These are phyloP conservation scores for Sternotherus odoratus DNA, from an alignment of 2,797 vertebrate genomes.

Conservation along the genomic window DNA sequence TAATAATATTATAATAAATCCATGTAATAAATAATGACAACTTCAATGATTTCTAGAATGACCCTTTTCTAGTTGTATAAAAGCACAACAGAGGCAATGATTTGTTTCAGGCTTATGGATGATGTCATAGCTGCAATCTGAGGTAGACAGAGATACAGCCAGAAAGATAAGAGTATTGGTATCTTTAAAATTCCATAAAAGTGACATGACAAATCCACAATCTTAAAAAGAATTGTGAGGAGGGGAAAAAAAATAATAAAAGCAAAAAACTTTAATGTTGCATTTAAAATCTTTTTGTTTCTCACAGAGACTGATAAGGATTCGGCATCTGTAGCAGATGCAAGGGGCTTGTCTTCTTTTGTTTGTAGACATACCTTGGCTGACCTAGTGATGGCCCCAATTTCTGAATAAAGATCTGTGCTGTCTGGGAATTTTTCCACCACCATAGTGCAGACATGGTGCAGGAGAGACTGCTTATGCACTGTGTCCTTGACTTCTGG, in stretches of 20 bases:
- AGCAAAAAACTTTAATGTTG: neutral
- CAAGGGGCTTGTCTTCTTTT: neutral
- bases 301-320: neutral
- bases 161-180: neutral
- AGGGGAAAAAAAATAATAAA: neutral
- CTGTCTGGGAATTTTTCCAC: slow-evolving; percentile 97
- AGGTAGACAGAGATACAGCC: slow-evolving; percentile 32
- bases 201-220: neutral
- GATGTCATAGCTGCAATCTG: neutral
- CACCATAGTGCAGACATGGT: slow-evolving; percentile 94
- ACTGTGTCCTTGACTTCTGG: slow-evolving; percentile 98
- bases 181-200: slow-evolving; percentile 52
- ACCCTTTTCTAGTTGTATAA: neutral
- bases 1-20: neutral
- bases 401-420: slow-evolving; percentile 97
- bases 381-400: slow-evolving; percentile 94
- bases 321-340: neutral
- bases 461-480: slow-evolving; percentile 96
- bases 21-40: neutral
- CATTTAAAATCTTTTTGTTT: neutral
- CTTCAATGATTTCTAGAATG: neutral
- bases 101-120: neutral
- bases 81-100: neutral
- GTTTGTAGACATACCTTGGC: slow-evolving; percentile 87
- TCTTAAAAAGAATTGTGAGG: neutral